Conservation (phyloP, 2,113 vertebrate species). For the Myotis brandtii region DNA sequence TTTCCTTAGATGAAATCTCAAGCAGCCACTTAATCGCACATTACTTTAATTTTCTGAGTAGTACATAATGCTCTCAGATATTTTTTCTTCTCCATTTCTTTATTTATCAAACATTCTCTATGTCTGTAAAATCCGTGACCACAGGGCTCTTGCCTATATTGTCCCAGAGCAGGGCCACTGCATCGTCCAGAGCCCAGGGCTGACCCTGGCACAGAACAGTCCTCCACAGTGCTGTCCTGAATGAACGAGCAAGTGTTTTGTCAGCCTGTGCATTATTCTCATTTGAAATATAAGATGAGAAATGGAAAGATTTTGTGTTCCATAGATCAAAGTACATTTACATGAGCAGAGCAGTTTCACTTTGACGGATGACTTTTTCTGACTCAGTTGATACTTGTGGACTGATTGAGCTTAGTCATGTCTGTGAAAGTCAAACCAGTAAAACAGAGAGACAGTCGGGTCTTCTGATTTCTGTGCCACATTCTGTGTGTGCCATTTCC, state of each 20-base stretch:
- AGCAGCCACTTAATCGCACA: not conserved
- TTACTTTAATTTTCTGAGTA: not conserved
- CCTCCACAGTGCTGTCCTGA: not conserved
- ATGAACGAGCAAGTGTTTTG: not conserved
- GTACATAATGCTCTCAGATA: not conserved
- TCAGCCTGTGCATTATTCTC: not conserved
- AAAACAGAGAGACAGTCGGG: not conserved
- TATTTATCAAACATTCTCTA: not conserved
- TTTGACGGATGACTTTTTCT: not conserved
- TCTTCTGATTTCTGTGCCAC: too few species aligned
- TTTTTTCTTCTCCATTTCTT: not conserved
- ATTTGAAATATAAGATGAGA: slow-evolving; percentile 7
- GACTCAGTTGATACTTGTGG: not conserved
- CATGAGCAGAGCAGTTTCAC: not conserved
- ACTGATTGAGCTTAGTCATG: not conserved
- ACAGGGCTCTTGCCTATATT: not conserved
- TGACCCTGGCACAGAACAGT: not conserved
- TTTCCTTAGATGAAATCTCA: not conserved
- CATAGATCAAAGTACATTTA: not conserved
- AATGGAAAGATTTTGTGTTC: not conserved
- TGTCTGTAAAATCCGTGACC: not conserved
- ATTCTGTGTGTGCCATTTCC: not conserved
- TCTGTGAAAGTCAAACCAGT: not conserved
- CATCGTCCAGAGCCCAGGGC: not conserved
- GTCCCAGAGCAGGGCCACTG: not conserved